Base-by-base conservation (phyloP, 2,888 invertebrate genomes). In the Ypsolopha sequella region DNA sequence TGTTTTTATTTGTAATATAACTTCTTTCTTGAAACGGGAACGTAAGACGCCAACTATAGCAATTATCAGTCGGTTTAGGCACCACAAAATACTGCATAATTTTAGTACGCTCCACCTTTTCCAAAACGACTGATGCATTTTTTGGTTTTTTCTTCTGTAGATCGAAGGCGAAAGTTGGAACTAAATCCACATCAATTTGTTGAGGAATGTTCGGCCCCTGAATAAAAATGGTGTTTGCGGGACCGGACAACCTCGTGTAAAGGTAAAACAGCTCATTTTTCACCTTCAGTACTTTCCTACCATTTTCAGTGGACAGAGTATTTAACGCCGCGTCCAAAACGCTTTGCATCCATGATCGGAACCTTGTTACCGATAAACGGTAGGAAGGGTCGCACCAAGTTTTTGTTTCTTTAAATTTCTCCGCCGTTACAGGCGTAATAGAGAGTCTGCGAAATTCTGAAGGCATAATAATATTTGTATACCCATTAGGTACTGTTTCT, bases 11-110 rank as follows among this genome's bases (percentile, higher is more conserved):
- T n/a, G 62, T 58, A 7, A 74, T 61, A 48, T 66, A 65, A 55
- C 60, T 56, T 43, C 71, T 61, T 64, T 78, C 78, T 55, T 78
- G 78, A 58, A 69, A 69, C 2, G 78, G 78, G 54, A 78, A 78
- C 35, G 74, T 66, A 49, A 78, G 54, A 54, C 78, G 65, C 78
- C 78, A 78, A 58, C 72, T 68, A 54, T 58, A 70, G 53, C 73
- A 64, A 52, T 73, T 62, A 13, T 64, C 58, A 51, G 59, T 68
- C 14, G 77, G 76, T 64, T 78, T 78, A 1, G 78, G 78, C 36
- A 78, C 77, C 34, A 70, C 68, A 60, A 73, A 77, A 60, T 76
- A 78, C 46, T 60, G 51, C n/a, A 51, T 52, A 9, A 62, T 58
- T 7, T 63, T 59, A 9, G 65, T 68, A 1, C 44, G 39, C 49